Conservation (phyloP, 2,888 invertebrate genomes). For the Tipula lateralis region DNA sequence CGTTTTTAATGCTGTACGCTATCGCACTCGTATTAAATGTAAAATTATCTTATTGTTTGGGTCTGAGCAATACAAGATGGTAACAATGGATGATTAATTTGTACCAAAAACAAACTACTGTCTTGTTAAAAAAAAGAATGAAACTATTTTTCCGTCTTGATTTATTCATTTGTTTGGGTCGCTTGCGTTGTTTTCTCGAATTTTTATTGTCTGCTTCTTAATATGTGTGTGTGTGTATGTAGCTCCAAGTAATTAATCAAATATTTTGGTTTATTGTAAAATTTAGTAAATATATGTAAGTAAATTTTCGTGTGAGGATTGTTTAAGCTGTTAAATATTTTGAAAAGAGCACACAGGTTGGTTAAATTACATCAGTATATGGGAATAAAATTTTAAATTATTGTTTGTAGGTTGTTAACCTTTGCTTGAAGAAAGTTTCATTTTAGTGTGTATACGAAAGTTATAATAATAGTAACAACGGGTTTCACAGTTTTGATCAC, state of each 20-base stretch:
- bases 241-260: neutral
- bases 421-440: no score
- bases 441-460: no score
- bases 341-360: neutral
- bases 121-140: neutral
- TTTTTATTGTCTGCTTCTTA: no score
- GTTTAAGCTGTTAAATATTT: neutral
- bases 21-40: neutral
- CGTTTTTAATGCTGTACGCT: neutral
- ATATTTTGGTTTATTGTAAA: neutral
- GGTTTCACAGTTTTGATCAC: no score
- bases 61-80: neutral
- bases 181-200: neutral
- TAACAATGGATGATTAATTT: conserved; percentile 9
- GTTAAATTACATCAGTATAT: neutral
- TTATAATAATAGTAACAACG: no score
- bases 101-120: neutral
- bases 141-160: neutral
- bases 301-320: neutral
- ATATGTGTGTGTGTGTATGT: no score
- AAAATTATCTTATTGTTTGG: neutral
- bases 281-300: neutral
- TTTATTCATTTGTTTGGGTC: neutral
- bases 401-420: neutral
- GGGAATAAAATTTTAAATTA: neutral